Base-by-base conservation (phyloP, 2,888 invertebrate genomes). In the Cryptus armator region DNA sequence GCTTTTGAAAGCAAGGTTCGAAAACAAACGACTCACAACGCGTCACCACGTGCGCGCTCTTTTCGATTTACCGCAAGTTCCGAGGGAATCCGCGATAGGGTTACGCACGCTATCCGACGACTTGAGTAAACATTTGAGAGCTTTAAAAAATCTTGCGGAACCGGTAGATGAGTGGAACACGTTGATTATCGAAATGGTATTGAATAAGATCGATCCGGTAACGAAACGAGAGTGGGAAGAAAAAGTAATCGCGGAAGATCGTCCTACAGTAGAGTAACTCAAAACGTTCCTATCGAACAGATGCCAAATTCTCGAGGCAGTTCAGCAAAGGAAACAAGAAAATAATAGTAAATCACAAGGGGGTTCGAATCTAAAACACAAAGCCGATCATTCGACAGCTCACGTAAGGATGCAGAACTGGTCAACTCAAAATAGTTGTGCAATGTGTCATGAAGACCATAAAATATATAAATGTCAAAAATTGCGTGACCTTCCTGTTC, bases 141-240 rank as follows among this genome's bases (percentile, higher is more conserved):
- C 84, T 2, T 32, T 80, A 10, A 75, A 79, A 44, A 66, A 46
- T 24, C 53, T 83, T 9, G n/a, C 43, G 29, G 83, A 70, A 19
- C 67, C 79, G 1, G 66, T 66, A n/a, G 79, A 83, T 12, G 16
- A 32, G 7, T 83, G 83, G 74, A 67, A 83, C 62, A 72, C 78
- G 19, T 3, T 83, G n/a, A 12, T 83, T 16, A 29, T 46, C n/a
- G 48, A 79, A 24, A 44, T 56, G 9, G 44, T 83, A 1, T 46
- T 43, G 6, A 10, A 6, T 1, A 83, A 78, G 12, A 32, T 72
- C 16, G 72, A 78, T 32, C 10, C 53, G 2, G 46, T 56, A 7
- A 79, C 56, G 3, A 78, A 79, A n/a, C 66, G 83, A 32, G 67
- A 83, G 53, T 83, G 79, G 83, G 72, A 74, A 37, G 14, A 29